A percentile compares a stretch with the other conserved stretches of the same genome.
These are phyloP conservation scores for Austrolebias charrua DNA, from an alignment of 2,797 vertebrate genomes.

Conservation along the genomic window DNA sequence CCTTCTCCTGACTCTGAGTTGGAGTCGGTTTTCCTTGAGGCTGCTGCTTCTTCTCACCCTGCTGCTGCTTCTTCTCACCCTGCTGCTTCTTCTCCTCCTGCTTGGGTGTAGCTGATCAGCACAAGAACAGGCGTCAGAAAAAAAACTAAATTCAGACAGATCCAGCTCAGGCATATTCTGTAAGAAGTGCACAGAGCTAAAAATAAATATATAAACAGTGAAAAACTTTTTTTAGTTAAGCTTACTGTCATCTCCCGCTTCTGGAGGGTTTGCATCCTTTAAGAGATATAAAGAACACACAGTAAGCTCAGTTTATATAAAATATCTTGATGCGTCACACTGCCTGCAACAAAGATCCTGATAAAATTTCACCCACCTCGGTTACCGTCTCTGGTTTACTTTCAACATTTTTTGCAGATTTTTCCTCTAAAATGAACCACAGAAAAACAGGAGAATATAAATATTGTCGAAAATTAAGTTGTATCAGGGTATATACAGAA, in stretches of 20 bases:
- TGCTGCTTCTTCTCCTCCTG: slow-evolving; percentile 82
- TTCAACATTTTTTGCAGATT: slow-evolving; percentile 54
- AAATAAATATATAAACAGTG: neutral
- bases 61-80: no score
- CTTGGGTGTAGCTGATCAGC: slow-evolving; percentile 52
- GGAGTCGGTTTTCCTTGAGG: no score
- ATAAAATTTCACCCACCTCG: slow-evolving; percentile 34
- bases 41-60: no score
- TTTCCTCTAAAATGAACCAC: slow-evolving; percentile 44
- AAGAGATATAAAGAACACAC: slow-evolving; percentile 6
- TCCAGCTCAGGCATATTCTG: neutral
- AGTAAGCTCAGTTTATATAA: neutral
- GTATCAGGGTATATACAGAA: no score
- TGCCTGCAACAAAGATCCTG: neutral
- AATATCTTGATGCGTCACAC: neutral
- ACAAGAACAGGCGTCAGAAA: neutral
- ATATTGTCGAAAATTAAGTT: neutral
- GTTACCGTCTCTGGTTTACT: slow-evolving; percentile 40
- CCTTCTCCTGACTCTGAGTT: no score
- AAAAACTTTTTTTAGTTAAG: neutral
- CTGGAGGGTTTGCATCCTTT: slow-evolving; percentile 57
- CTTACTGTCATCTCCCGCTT: slow-evolving; percentile 66
- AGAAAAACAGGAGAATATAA: neutral
- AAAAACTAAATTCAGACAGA: neutral
- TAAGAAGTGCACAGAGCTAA: neutral